phyloP scores from a whole-genome alignment of 2,888 invertebrate species.

The Nycteola revayana region DNA sequence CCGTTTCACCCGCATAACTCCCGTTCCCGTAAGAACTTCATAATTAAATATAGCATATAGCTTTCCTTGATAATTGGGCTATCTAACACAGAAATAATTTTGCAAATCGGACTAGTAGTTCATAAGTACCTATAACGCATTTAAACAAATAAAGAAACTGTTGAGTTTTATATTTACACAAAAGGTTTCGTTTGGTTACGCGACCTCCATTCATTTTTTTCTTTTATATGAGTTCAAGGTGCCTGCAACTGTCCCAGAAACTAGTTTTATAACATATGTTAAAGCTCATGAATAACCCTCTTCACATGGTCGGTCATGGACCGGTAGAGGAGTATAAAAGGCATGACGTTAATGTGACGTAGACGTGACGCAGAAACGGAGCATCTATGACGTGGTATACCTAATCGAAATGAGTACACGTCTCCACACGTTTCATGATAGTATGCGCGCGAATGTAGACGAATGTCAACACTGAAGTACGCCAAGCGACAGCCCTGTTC shows the following conservation, averaged over 20 bases:
- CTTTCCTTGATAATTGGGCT: too few relatives aligned
- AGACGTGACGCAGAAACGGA: constrained; percentile 30
- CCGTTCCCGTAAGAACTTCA: too few relatives aligned
- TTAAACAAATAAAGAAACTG: background rate
- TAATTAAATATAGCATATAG: too few relatives aligned
- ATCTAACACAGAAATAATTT: too few relatives aligned
- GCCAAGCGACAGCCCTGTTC: constrained; percentile 18
- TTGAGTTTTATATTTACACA: background rate
- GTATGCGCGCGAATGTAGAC: constrained; percentile 23
- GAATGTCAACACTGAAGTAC: constrained; percentile 21
- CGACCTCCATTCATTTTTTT: too few relatives aligned
- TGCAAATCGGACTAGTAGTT: too few relatives aligned
- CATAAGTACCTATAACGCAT: too few relatives aligned
- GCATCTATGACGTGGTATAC: constrained; percentile 27
- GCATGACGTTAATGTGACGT: constrained; percentile 35
- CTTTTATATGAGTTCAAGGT: constrained; percentile 30
- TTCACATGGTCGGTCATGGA: constrained; percentile 33
- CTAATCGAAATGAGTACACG: constrained; percentile 23
- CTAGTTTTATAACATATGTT: constrained; percentile 21
- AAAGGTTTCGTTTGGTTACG: too few relatives aligned
- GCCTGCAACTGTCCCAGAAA: constrained; percentile 13
- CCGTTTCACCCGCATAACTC: too few relatives aligned
- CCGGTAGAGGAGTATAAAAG: constrained; percentile 22
- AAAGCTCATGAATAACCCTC: constrained; percentile 1
- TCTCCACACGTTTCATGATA: constrained; percentile 19